Percentiles rank a stretch among this genome's conserved stretches.
phyloP scores from a whole-genome alignment of 2,888 invertebrate genomes.

The Charanyca ferruginea region DNA sequence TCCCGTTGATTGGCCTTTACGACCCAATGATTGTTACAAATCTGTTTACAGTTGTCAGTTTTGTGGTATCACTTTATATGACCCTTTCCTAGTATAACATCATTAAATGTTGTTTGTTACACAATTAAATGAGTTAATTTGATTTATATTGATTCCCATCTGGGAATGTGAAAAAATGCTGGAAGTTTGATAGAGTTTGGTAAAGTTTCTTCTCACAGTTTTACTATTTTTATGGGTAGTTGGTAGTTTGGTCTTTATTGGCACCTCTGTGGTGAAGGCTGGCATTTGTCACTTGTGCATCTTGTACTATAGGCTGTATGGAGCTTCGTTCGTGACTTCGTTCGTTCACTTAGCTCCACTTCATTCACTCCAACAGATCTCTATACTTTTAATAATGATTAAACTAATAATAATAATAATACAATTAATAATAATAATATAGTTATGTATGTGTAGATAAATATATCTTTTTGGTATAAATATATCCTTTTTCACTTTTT shows the following conservation, averaged over 20 bases:
- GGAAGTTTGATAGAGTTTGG: not conserved
- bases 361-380: no score
- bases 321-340: no score
- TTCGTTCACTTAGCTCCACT: no score
- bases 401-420: no score
- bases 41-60: conserved; percentile 81
- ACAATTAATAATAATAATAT: no score
- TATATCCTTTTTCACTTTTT: no score
- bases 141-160: conserved; percentile 55
- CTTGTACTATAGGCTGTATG: not conserved
- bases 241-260: not conserved
- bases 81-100: conserved; percentile 51
- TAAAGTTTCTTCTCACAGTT: conserved; percentile 18
- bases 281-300: not conserved
- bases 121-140: conserved; percentile 64
- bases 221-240: not conserved
- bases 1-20: conserved; percentile 84
- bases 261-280: no score
- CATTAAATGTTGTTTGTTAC: conserved; percentile 62
- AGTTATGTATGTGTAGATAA: no score
- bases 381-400: no score
- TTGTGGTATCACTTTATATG: conserved; percentile 50
- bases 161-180: conserved; percentile 20
- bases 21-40: conserved; percentile 86
- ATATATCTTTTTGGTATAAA: no score